Evolutionary conservation across 2,888 invertebrate species (phyloP), one percentile per base, ranked within the genome.

Genomic region (Acleris holmiana): DNA sequence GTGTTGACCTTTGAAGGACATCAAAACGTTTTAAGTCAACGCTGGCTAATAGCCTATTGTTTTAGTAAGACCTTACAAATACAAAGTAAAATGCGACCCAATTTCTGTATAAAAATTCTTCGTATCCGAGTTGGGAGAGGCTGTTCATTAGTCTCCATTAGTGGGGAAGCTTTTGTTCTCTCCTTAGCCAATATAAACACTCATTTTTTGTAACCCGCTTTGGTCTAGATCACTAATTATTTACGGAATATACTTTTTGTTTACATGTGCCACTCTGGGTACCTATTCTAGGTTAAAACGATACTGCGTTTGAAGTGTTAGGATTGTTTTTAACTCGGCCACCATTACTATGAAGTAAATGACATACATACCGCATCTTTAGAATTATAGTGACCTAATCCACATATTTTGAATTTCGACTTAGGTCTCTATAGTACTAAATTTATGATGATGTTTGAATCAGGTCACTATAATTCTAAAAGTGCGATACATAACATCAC

Each of bases 141-240:
- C 50, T 50, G 19, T 67, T 64, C 67, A 63, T 67, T 63, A 63
- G 63, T 63, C 63, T 67, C 59, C 40, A 63, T 67, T 56, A 63
- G 51, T 51, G 40, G 25, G 17, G 60, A 60, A 63, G 56, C 56
- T 63, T 67, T 67, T 67, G 67, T 67, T 63, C 65, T 66, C 21
- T 29, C 40, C 40, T 49, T 55, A 29, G 49, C 59, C 58, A 63
- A 64, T 64, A 64, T 67, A 58, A 67, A 53, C 49, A 67, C 59
- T 60, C 59, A 53, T 50, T 67, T 67, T 63, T 67, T 60, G 66
- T 46, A 17, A 49, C 50, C 48, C 40, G 40, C 17, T 40, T 10
- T 35, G 35, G 40, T 44, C 46, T 49, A 23, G 55, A 44, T 56
- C 55, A 54, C 19, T 58, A 53, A 54, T 59, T 58, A 47, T 40